A percentile compares a stretch with the other conserved stretches of the same genome.
phyloP scores from a whole-genome alignment of 2,797 vertebrate species.

The Lepus townsendii region DNA sequence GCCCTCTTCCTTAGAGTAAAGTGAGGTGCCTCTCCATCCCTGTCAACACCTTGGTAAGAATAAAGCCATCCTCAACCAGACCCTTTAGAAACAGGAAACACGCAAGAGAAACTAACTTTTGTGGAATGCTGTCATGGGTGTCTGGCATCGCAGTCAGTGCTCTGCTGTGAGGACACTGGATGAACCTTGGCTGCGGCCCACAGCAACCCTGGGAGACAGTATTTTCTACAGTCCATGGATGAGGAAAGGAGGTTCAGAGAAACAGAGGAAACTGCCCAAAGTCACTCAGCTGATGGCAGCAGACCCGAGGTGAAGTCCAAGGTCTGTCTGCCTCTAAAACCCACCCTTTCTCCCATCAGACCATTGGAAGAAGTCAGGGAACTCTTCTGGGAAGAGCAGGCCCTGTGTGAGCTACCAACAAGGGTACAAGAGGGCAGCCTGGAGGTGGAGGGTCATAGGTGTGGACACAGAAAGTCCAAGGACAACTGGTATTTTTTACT shows the following conservation, averaged over 20 bases:
- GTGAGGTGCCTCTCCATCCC: background rate
- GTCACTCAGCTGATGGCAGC: background rate
- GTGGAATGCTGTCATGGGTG: background rate
- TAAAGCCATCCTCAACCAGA: background rate
- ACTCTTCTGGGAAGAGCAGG: background rate
- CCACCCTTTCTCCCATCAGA: background rate
- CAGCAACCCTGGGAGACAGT: background rate
- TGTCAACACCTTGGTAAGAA: background rate
- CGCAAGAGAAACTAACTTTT: background rate
- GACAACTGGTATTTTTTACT: background rate
- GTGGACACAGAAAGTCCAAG: background rate
- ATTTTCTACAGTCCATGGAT: background rate
- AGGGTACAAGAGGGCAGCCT: background rate
- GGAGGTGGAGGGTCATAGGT: background rate
- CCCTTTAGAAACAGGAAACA: background rate
- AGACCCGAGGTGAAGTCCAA: background rate
- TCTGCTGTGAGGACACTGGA: background rate
- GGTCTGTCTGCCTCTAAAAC: background rate
- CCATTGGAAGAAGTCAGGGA: background rate
- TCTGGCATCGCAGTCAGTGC: background rate
- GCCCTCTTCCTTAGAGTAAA: background rate
- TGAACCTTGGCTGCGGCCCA: background rate
- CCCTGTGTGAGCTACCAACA: background rate
- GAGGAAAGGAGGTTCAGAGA: background rate
- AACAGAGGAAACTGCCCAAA: background rate